Evolutionary conservation across 2,113 vertebrate species (phyloP).

Genomic region (Cettia cetti): DNA sequence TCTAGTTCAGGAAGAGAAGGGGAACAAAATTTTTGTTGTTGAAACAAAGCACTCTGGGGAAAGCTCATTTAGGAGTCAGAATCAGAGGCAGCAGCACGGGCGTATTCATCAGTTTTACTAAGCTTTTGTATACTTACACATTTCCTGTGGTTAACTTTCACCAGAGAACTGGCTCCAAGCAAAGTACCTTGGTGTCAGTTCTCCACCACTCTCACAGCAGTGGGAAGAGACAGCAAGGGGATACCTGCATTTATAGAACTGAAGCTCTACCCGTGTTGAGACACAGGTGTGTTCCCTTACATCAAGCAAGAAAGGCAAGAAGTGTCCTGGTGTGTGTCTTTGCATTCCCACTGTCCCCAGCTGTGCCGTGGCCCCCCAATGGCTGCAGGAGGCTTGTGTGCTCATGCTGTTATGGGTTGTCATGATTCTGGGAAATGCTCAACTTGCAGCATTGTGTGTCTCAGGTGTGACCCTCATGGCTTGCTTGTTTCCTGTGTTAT

Average conservation of each 20-base stretch:
- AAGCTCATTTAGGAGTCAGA: background rate
- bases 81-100: background rate
- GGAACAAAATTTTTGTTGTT: background rate
- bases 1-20: background rate
- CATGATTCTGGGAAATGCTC: background rate
- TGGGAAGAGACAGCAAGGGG: background rate
- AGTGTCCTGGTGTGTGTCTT: background rate
- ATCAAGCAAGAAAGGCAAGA: background rate
- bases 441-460: background rate
- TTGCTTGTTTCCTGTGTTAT: background rate
- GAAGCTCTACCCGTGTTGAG: background rate
- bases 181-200: background rate
- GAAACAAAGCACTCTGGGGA: background rate
- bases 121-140: background rate
- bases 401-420: fast-evolving
- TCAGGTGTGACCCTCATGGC: fast-evolving
- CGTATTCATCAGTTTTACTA: background rate
- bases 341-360: background rate
- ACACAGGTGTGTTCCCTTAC: fast-evolving
- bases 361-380: fast-evolving
- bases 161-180: background rate
- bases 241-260: background rate
- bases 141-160: background rate
- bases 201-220: background rate
- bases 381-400: fast-evolving